Evolutionary conservation across 2,888 invertebrate species (phyloP), one percentile per base, ranked within the genome.

Genomic region (Amphipyra berbera): DNA sequence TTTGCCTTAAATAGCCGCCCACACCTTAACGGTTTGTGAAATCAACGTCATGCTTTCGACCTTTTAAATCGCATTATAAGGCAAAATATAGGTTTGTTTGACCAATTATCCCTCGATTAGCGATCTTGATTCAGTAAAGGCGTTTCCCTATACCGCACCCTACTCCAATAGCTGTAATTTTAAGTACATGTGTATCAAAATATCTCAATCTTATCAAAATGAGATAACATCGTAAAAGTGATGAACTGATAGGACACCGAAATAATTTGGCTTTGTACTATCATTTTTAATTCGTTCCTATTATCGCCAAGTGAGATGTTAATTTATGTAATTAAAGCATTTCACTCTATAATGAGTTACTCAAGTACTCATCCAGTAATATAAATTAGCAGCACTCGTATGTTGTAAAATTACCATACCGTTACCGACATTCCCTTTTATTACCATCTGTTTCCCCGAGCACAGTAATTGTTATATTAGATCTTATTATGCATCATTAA

Each of bases 1-100:
- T 63, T 57, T 40, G 37, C 46, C 35, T 59, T 64, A 64, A 56
- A 59, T 61, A 49, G 44, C 0, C 33, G 57, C 7, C 45, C 33
- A 61, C 50, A 67, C 57, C 46, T 76, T 27, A 61, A 56, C 59
- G 61, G 68, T 70, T 73, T 78, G 63, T 47, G 8, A 54, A 52
- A 60, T 49, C 50, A 53, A 33, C 33, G 49, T 59, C 49, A 59
- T 65, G 66, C 56, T 77, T 73, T 63, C 62, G 53, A 71, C 69
- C 68, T 66, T 78, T 79, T 68, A 78, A 72, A 82, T 81, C 63
- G 66, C 60, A 76, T 75, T 79, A 76, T 73, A 53, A 61, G 58
- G 68, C 59, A 59, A 66, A 73, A 66, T 68, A 72, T 49, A 41
- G 56, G 57, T 49, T 44, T 75, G 65, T 57, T 66, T 59, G 61